phyloP scores from a whole-genome alignment of 2,888 invertebrate genomes.

The Pediacus dermestoides region DNA sequence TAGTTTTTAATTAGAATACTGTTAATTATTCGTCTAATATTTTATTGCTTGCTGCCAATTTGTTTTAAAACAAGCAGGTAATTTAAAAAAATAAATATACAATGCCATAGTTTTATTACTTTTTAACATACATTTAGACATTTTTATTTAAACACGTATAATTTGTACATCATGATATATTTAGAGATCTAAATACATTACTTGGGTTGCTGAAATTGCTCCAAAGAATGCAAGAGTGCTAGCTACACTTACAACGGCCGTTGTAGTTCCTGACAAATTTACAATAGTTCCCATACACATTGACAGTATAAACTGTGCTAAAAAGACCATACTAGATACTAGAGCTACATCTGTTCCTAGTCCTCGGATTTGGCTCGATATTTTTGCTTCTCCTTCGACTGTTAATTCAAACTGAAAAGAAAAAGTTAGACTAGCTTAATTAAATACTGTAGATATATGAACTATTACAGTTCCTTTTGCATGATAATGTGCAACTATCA shows the following conservation, averaged over 20 bases:
- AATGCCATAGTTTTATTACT: no score
- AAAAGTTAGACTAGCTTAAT: constrained; percentile 7
- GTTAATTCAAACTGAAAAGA: constrained; percentile 60
- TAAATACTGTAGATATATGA: neutral
- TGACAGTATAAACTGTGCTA: constrained; percentile 90
- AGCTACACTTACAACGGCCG: constrained; percentile 83
- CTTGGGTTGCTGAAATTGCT: constrained; percentile 78
- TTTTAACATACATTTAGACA: no score
- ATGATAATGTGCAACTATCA: constrained; percentile 91
- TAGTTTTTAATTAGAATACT: no score
- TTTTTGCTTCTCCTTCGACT: constrained; percentile 54
- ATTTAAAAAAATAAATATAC: no score
- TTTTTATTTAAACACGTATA: no score
- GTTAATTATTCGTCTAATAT: no score
- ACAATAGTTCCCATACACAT: constrained; percentile 84
- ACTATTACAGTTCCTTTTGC: constrained; percentile 79
- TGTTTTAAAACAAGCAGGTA: no score
- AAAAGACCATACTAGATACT: constrained; percentile 90
- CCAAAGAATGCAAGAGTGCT: constrained; percentile 81
- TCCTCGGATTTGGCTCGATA: constrained; percentile 70
- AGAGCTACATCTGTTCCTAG: constrained; percentile 93
- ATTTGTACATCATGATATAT: no score
- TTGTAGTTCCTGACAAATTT: constrained; percentile 74
- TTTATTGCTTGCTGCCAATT: no score
- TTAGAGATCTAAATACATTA: constrained; percentile 85